Conservation (phyloP, 2,888 invertebrate species). For the Xestoiulus laeticollis region DNA sequence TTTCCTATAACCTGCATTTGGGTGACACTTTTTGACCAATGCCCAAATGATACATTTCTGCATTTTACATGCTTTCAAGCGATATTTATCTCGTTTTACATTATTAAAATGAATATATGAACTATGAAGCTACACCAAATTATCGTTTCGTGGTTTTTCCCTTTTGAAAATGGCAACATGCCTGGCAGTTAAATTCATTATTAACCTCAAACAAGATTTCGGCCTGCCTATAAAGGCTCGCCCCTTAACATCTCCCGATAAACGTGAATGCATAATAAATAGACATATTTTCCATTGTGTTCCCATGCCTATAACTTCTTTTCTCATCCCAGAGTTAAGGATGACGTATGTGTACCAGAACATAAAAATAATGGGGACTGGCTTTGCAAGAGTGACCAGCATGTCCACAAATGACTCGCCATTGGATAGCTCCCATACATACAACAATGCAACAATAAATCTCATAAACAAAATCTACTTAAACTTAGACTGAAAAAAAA, state of each 20-base stretch:
- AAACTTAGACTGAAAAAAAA: neutral
- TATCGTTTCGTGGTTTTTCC: neutral
- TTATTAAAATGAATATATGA: neutral
- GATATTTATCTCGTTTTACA: neutral
- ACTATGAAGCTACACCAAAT: neutral
- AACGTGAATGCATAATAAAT: neutral
- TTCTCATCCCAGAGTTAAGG: neutral
- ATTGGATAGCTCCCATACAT: neutral
- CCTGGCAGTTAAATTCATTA: neutral
- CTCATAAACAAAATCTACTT: slow-evolving; percentile 20
- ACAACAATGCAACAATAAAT: slow-evolving; percentile 35
- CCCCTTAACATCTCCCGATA: neutral
- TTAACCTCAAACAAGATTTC: neutral
- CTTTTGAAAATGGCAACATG: neutral
- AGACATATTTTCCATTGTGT: slow-evolving; percentile 23
- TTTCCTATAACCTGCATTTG: neutral
- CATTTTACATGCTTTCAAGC: neutral
- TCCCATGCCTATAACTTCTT: neutral
- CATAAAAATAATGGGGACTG: slow-evolving; percentile 19
- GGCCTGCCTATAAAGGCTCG: neutral
- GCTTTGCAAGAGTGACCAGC: neutral
- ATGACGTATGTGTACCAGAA: neutral
- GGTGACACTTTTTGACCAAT: neutral
- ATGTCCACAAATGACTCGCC: neutral
- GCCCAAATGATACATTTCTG: neutral